Base-by-base conservation (phyloP, 2,113 vertebrate species). In the Dicerorhinus sumatrensis region DNA sequence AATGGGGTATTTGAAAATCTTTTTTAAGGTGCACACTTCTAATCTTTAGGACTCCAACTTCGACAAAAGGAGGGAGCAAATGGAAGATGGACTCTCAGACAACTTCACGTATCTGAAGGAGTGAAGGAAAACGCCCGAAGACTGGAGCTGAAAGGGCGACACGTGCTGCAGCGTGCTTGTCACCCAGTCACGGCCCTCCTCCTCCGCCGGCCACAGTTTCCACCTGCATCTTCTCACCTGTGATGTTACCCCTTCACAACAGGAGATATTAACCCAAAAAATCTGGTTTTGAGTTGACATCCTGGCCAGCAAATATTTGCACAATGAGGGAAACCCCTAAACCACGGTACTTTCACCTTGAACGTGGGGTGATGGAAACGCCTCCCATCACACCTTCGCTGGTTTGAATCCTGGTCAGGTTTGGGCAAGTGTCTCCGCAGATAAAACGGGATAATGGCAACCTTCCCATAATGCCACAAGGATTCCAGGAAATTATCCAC, bases 291-390 rank as follows among this genome's bases (percentile, higher is more conserved):
- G n/a, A 25, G n/a, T 5, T 62, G 63, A 89, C 51, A 33, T 31
- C 42, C 31, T 83, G 17, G 8, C 13, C 36, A 12, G 10, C 5
- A 13, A 33, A 23, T 2, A 25, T 33, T 33, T 29, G 16, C 7
- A 8, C 42, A 25, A 18, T 3, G 12, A 77, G 7, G 33, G 1
- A 11, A 16, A 31, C 2, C 20, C 42, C 23, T 10, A 27, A 4
- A 9, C 54, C 29, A 8, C 10, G 13, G 13, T 10, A 3, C 4
- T 20, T 4, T 33, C 21, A 0, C 36, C n/a, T 6, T n/a, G 36
- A 29, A 3, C 8, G 1, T 6, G 60, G 6, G 6, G 5, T 39
- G 1, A 23, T 0, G 5, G 42, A 17, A 11, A 14, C 0, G 3
- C 27, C 9, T 42, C 42, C 36, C 2, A 7, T 2, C 31, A 17